Percentiles rank a stretch among this genome's conserved stretches.
These are phyloP conservation scores for Elymnias hypermnestra DNA, from an alignment of 1,140 invertebrate genomes.

Conservation along the genomic window DNA sequence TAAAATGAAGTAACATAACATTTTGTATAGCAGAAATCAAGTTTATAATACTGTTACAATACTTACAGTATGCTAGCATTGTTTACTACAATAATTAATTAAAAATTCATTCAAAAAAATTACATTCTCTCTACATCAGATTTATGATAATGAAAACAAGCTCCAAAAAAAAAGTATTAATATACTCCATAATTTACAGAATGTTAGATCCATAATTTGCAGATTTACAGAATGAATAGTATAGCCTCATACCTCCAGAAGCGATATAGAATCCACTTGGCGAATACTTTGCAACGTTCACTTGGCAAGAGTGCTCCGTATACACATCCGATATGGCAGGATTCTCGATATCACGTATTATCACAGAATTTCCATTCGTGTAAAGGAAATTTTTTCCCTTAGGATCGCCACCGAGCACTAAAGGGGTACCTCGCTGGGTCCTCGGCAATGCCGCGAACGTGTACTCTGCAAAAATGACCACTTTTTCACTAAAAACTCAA, in stretches of 20 bases:
- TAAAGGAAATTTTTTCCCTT: conserved; percentile 99
- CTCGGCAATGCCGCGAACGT: conserved; percentile 95
- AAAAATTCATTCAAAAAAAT: too few relatives aligned
- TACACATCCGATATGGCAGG: conserved; percentile 95
- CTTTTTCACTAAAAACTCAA: conserved; percentile 5
- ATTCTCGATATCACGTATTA: conserved; percentile 98
- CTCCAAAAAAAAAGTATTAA: too few relatives aligned
- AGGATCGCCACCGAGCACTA: conserved; percentile 95
- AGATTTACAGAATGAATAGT: too few relatives aligned
- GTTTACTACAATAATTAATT: too few relatives aligned
- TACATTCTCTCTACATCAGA: too few relatives aligned
- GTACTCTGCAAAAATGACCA: conserved; percentile 81
- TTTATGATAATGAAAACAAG: too few relatives aligned
- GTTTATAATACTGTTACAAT: too few relatives aligned
- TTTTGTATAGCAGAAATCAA: too few relatives aligned
- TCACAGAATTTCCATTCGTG: conserved; percentile 97
- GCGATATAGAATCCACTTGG: conserved; percentile 99
- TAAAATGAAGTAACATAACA: too few relatives aligned
- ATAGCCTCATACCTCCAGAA: conserved; percentile 88
- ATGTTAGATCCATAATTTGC: too few relatives aligned
- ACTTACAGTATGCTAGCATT: too few relatives aligned
- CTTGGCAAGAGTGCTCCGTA: conserved; percentile 95
- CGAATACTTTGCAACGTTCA: conserved; percentile 98
- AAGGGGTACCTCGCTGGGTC: conserved; percentile 93
- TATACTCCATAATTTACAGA: too few relatives aligned